A percentile compares a stretch with the other conserved stretches of the same genome.
Conservation (phyloP, 1,140 invertebrate genomes). For the Pogonomyrmex californicus region DNA sequence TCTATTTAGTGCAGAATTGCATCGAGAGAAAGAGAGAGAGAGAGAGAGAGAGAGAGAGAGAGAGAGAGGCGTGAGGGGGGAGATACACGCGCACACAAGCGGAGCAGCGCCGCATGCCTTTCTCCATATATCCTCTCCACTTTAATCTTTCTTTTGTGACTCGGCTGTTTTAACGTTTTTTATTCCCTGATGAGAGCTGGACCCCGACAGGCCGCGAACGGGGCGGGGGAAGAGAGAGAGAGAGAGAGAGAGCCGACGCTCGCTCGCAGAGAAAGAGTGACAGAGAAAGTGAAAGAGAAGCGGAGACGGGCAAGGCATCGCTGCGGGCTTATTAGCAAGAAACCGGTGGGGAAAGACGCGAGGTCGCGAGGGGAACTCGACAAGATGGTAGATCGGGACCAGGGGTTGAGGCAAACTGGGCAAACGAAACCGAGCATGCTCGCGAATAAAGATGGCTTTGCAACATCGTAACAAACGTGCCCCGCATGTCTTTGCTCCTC, state of each 20-base stretch:
- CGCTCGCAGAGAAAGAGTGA: not conserved
- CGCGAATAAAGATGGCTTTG: constrained; percentile 73
- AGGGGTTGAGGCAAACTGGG: constrained; percentile 48
- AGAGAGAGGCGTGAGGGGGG: too few species aligned
- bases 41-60: not conserved
- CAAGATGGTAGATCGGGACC: constrained; percentile 29
- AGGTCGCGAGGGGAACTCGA: constrained; percentile 45
- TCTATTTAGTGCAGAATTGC: constrained; percentile 18
- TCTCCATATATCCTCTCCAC: constrained; percentile 74
- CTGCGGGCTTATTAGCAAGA: constrained; percentile 73
- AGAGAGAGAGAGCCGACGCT: constrained; percentile 50
- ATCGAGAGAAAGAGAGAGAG: not conserved
- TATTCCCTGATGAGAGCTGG: constrained; percentile 80
- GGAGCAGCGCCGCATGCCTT: constrained; percentile 70
- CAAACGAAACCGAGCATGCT: constrained; percentile 57
- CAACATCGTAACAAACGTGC: constrained; percentile 77
- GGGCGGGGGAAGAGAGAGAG: constrained; percentile 65
- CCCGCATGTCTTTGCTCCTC: not conserved
- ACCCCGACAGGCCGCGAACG: constrained; percentile 67
- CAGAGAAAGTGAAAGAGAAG: not conserved
- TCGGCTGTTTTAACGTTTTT: constrained; percentile 85
- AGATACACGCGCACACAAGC: constrained; percentile 42
- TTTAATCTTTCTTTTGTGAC: constrained; percentile 85
- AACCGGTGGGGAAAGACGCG: constrained; percentile 64
- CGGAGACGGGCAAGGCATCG: constrained; percentile 20